A percentile compares a stretch with the other conserved stretches of the same genome.
phyloP scores from a whole-genome alignment of 2,113 vertebrate species.

The Struthidea cinerea region DNA sequence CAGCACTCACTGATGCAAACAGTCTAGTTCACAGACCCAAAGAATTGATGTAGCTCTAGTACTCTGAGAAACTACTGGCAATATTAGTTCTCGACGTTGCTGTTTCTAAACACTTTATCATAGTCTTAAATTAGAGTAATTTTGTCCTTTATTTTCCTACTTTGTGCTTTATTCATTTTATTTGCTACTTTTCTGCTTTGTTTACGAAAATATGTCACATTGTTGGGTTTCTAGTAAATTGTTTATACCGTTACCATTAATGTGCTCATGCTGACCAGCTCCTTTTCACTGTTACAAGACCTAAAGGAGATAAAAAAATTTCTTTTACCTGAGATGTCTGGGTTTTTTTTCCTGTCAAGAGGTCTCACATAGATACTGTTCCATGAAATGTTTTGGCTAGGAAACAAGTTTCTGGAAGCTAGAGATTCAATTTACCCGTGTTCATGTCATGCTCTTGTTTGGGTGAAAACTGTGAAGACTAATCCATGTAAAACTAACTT shows the following conservation, averaged over 20 bases:
- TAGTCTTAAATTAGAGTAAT: not conserved
- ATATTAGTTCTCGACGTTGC: not conserved
- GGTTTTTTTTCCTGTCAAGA: fast-evolving
- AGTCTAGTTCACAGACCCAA: not conserved
- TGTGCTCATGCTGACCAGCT: not conserved
- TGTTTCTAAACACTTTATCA: not conserved
- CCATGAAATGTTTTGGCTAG: not conserved
- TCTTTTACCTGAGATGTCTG: not conserved
- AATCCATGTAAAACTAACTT: not conserved
- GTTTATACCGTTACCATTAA: not conserved
- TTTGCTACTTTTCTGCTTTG: not conserved
- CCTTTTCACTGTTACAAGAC: not conserved
- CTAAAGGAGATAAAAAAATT: not conserved
- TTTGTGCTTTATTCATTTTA: not conserved
- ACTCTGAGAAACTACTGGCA: not conserved
- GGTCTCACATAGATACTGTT: not conserved
- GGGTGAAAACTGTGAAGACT: not conserved
- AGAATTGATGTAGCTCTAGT: fast-evolving
- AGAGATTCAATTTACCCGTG: not conserved
- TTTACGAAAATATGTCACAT: not conserved
- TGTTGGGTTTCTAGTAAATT: not conserved
- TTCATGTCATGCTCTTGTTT: not conserved
- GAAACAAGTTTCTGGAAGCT: not conserved
- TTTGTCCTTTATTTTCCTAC: not conserved
- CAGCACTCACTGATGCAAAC: not conserved